Evolutionary conservation across 2,797 vertebrate genomes (phyloP).

Genomic region (Aratinga solstitialis): DNA sequence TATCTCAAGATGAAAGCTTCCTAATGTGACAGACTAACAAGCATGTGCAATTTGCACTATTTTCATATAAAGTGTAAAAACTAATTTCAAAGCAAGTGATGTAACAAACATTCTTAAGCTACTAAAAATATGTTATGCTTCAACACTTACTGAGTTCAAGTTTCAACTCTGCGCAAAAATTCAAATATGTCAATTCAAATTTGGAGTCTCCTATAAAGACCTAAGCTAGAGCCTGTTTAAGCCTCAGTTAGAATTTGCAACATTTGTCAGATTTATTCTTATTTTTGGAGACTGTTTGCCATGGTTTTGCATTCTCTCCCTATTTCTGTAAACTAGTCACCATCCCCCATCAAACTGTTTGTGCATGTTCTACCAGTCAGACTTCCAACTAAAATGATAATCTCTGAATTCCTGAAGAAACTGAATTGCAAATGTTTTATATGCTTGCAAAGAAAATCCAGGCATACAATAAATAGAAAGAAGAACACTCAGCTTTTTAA

Average conservation of each 20-base stretch:
- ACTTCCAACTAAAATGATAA: background rate
- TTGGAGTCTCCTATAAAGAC: background rate
- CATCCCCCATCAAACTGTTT: background rate
- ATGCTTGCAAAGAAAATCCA: background rate
- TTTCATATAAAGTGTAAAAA: background rate
- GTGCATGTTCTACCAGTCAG: background rate
- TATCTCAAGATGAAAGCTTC: background rate
- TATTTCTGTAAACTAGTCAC: background rate
- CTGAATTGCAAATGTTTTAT: background rate
- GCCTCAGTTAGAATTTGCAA: background rate
- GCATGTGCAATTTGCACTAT: background rate
- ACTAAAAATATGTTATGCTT: background rate
- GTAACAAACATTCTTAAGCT: background rate
- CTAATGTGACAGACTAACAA: background rate
- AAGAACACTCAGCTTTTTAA: background rate
- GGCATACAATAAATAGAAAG: background rate
- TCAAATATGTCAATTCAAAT: background rate
- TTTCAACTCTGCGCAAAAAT: background rate
- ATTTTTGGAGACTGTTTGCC: background rate
- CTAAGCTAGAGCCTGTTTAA: background rate
- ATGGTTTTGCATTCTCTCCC: background rate
- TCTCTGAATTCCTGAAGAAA: background rate
- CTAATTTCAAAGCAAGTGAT: background rate
- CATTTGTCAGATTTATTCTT: background rate
- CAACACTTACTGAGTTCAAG: background rate